phyloP scores from a whole-genome alignment of 1,140 invertebrate species.

The Caenorhabditis latens region DNA sequence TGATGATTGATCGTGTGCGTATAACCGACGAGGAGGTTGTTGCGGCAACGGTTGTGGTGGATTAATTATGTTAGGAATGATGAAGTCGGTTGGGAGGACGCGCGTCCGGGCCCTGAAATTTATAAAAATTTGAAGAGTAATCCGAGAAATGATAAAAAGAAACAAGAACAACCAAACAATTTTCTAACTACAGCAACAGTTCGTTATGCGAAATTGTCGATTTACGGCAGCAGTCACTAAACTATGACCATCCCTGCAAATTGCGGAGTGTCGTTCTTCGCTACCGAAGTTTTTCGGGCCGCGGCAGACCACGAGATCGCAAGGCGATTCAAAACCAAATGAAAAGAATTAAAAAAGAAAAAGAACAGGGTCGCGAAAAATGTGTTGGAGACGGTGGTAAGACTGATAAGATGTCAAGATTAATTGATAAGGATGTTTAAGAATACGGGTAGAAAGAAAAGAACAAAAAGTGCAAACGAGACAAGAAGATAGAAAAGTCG shows the following conservation, averaged over 20 bases:
- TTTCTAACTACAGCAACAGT: too few species aligned
- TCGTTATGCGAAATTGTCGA: too few species aligned
- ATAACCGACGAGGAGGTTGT: neutral
- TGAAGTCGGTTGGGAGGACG: neutral
- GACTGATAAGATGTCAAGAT: neutral
- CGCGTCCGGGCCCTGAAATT: neutral
- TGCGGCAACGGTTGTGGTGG: neutral
- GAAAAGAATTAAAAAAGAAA: too few species aligned
- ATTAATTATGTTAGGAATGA: neutral
- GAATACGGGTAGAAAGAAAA: neutral
- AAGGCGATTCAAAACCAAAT: too few species aligned
- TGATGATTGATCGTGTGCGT: slow-evolving; percentile 17
- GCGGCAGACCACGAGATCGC: too few species aligned
- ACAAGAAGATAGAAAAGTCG: neutral
- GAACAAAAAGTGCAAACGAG: slow-evolving; percentile 25
- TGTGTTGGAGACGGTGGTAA: neutral
- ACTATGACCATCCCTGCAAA: too few species aligned
- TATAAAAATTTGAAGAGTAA: neutral
- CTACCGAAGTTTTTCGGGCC: too few species aligned
- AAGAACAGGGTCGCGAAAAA: neutral
- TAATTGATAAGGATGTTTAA: neutral
- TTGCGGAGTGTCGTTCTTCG: too few species aligned
- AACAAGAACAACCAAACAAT: neutral
- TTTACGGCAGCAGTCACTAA: too few species aligned
- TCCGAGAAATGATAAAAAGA: neutral